phyloP scores from a whole-genome alignment of 2,113 vertebrate genomes.

The Melospiza melodia region DNA sequence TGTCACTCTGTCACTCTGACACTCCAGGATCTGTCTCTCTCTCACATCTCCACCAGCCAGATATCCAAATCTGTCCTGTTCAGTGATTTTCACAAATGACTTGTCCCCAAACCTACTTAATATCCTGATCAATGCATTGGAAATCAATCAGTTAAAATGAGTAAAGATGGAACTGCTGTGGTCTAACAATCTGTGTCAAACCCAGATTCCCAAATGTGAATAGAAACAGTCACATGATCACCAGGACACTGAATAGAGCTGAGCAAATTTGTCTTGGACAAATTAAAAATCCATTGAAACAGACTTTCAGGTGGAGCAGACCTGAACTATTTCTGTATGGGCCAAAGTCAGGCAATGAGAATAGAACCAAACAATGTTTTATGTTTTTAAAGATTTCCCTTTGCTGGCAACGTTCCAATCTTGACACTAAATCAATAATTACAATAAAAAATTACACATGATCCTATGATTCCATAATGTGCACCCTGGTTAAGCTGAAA shows the following conservation, averaged over 20 bases:
- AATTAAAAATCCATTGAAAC: neutral
- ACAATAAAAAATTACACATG: neutral
- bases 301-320: neutral
- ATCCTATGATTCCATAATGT: neutral
- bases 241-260: neutral
- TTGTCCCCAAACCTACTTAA: neutral
- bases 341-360: neutral
- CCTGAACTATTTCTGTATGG: neutral
- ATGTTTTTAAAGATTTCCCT: neutral
- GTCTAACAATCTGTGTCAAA: slow-evolving; percentile 17
- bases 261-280: neutral
- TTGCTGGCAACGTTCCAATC: neutral
- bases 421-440: neutral
- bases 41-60: slow-evolving; percentile 18
- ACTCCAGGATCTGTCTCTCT: neutral
- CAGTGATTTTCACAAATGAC: neutral
- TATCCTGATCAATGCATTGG: neutral
- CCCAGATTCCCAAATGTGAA: neutral
- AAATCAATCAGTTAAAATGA: neutral
- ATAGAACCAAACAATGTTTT: neutral
- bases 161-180: neutral
- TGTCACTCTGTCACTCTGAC: neutral
- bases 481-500: neutral
- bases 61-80: neutral
- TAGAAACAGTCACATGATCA: neutral